phyloP scores from a whole-genome alignment of 92 coral and sea anemone species.

The Muricea muricata region DNA sequence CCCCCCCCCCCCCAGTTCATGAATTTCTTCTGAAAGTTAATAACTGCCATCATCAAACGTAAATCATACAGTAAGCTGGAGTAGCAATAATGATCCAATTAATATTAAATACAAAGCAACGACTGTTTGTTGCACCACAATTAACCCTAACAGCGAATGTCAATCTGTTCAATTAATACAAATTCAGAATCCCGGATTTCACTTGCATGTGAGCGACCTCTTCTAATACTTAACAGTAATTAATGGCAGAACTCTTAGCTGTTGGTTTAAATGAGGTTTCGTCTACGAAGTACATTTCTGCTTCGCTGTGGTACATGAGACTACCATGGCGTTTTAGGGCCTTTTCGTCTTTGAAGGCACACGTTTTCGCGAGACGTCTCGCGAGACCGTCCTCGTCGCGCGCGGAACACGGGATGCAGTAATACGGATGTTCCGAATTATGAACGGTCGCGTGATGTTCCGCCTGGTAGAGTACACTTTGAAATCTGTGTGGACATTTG shows the following conservation, averaged over 20 bases:
- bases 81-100: no score
- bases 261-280: conserved; percentile 13
- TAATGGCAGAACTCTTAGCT: conserved; percentile 35
- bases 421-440: conserved; percentile 78
- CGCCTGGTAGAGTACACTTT: conserved; percentile 78
- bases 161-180: no score
- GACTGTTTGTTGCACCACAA: no score
- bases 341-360: conserved; percentile 82
- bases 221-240: conserved; percentile 4
- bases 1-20: no score
- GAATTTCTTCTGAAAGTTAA: no score
- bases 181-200: no score
- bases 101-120: no score
- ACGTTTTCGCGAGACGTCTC: conserved; percentile 50
- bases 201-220: not conserved
- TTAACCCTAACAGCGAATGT: no score
- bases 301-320: conserved; percentile 76
- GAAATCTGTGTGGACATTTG: conserved; percentile 96
- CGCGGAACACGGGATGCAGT: conserved; percentile 88
- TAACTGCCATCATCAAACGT: no score
- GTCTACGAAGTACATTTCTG: conserved; percentile 74
- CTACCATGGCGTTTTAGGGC: conserved; percentile 75
- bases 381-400: conserved; percentile 57
- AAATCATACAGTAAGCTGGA: no score
- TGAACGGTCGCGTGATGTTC: conserved; percentile 82